A percentile compares a stretch with the other conserved stretches of the same genome.
Evolutionary conservation across 2,113 vertebrate genomes (phyloP).

Genomic region (Seriola quinqueradiata): DNA sequence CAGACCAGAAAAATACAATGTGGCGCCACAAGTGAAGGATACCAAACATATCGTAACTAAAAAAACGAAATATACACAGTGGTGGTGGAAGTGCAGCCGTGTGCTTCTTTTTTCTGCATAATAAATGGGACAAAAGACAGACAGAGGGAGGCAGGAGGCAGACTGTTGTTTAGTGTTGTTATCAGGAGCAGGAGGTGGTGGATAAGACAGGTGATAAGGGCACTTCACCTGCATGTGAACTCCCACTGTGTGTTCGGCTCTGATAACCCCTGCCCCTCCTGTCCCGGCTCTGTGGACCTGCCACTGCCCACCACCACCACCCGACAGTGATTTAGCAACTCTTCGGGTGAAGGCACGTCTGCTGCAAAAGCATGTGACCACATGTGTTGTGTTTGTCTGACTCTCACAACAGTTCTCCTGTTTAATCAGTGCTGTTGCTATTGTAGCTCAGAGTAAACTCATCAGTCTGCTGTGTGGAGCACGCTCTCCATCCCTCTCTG

Average conservation of each 20-base stretch:
- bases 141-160: not conserved
- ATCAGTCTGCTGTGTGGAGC: not conserved
- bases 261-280: slow-evolving; percentile 54
- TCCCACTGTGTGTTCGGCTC: slow-evolving; percentile 56
- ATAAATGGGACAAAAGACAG: not conserved
- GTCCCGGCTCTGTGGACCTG: slow-evolving; percentile 4
- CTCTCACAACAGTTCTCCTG: not conserved
- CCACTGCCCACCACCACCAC: not conserved
- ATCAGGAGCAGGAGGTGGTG: slow-evolving; percentile 37
- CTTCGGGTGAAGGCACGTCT: slow-evolving; percentile 22
- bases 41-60: too few species aligned
- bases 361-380: slow-evolving; percentile 10
- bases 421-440: not conserved
- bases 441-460: not conserved
- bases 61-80: too few species aligned
- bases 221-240: slow-evolving; percentile 75
- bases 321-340: slow-evolving; percentile 48
- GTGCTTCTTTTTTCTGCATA: not conserved
- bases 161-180: slow-evolving; percentile 10
- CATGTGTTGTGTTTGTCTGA: slow-evolving; percentile 2
- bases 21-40: too few species aligned
- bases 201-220: slow-evolving; percentile 49
- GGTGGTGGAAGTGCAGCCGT: not conserved
- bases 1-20: too few species aligned
- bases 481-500: not conserved